phyloP scores from a whole-genome alignment of 2,797 vertebrate species.

The Rhyacichthys aspro region DNA sequence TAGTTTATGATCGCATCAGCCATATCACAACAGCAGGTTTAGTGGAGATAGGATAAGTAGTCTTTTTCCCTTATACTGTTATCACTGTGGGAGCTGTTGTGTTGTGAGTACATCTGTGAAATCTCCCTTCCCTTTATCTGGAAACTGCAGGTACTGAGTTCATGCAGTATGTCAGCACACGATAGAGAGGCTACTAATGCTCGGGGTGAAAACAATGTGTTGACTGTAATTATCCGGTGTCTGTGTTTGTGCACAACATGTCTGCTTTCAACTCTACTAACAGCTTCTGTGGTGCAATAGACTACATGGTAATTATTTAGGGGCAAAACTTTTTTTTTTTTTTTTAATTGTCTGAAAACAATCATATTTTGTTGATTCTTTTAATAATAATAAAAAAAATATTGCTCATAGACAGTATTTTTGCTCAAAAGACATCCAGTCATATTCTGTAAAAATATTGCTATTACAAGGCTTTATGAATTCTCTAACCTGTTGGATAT shows the following conservation, averaged over 20 bases:
- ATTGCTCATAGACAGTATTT: neutral
- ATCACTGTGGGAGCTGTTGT: conserved; percentile 36
- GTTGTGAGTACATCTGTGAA: conserved; percentile 51
- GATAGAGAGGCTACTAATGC: conserved; percentile 41
- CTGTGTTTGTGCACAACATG: conserved; percentile 37
- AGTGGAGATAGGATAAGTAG: conserved; percentile 40
- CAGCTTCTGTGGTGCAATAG: conserved; percentile 15
- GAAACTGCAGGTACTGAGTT: conserved; percentile 62
- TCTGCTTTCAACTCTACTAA: conserved; percentile 16
- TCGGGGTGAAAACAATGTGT: conserved; percentile 46
- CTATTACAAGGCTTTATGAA: neutral
- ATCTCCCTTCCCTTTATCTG: conserved; percentile 62
- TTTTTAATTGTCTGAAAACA: neutral
- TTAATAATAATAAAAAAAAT: neutral
- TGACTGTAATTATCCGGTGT: conserved; percentile 53
- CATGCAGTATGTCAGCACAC: conserved; percentile 45
- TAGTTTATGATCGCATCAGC: conserved; percentile 56
- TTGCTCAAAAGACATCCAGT: neutral
- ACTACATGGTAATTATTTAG: conserved; percentile 32
- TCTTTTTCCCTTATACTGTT: conserved; percentile 38
- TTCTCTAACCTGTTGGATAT: neutral
- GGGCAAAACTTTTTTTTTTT: conserved; percentile 4
- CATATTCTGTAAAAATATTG: neutral
- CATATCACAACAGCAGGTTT: conserved; percentile 48
- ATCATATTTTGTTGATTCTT: neutral